These are phyloP conservation scores for Hycleus phaleratus DNA, from an alignment of 1,140 invertebrate species.

Conservation along the genomic window DNA sequence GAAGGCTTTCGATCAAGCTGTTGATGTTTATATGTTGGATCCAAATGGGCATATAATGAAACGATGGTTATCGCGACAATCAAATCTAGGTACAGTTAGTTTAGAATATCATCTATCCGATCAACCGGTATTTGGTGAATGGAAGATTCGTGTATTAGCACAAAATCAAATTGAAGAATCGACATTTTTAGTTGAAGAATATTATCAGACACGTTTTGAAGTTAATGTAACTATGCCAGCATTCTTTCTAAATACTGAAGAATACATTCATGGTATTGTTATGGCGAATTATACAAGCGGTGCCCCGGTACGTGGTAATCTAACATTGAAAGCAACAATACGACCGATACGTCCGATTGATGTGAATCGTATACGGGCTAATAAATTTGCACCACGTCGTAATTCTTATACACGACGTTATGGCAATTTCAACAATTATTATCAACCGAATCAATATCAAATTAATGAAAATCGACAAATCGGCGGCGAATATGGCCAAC, in stretches of 20 bases:
- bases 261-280: constrained; percentile 72
- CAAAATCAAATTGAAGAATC: constrained; percentile 82
- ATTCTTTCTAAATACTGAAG: constrained; percentile 82
- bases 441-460: not conserved
- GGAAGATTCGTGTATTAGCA: constrained; percentile 82
- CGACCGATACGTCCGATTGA: constrained; percentile 53
- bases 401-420: constrained; percentile 21
- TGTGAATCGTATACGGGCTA: not conserved
- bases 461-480: not conserved
- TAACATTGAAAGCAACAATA: constrained; percentile 73
- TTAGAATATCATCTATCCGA: constrained; percentile 83
- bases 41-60: constrained; percentile 76
- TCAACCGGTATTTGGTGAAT: constrained; percentile 86
- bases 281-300: constrained; percentile 92
- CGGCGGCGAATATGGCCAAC: not conserved
- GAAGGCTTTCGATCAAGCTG: constrained; percentile 76
- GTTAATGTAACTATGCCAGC: constrained; percentile 94
- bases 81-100: constrained; percentile 84
- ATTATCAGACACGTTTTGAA: constrained; percentile 86
- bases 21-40: constrained; percentile 86
- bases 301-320: constrained; percentile 73
- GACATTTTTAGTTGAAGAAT: constrained; percentile 84
- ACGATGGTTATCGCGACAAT: constrained; percentile 82
- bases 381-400: constrained; percentile 13
- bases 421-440: constrained; percentile 7